phyloP scores from a whole-genome alignment of 2,888 invertebrate species.

The Polyommatus icarus region DNA sequence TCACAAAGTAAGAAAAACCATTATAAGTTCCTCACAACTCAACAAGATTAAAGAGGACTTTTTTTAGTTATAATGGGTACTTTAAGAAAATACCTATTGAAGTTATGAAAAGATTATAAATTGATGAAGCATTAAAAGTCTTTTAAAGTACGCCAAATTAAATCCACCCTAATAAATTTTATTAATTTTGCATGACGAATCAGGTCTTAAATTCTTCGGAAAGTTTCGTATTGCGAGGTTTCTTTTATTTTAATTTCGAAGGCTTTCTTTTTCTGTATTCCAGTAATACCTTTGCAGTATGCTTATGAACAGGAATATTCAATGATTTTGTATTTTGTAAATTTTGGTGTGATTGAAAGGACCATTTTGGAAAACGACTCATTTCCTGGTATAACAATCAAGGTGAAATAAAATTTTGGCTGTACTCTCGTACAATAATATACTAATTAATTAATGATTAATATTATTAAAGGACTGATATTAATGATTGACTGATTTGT shows the following conservation, averaged over 20 bases:
- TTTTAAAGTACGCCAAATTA: constrained; percentile 20
- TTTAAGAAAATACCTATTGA: background rate
- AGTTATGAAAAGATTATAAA: constrained; percentile 2
- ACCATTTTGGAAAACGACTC: background rate
- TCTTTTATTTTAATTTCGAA: constrained; percentile 19
- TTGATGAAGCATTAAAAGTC: constrained; percentile 22
- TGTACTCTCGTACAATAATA: background rate
- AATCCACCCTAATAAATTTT: constrained; percentile 27
- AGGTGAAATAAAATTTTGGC: background rate
- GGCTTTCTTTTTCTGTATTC: constrained; percentile 15
- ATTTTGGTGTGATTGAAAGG: background rate
- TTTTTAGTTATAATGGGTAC: constrained; percentile 19
- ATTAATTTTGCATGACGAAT: constrained; percentile 18
- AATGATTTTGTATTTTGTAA: background rate
- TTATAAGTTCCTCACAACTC: constrained; percentile 5
- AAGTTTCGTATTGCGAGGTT: constrained; percentile 12
- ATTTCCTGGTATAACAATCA: background rate
- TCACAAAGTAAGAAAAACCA: background rate
- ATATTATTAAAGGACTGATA: too few species aligned
- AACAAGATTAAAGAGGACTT: background rate
- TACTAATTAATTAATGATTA: background rate
- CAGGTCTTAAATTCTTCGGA: constrained; percentile 2
- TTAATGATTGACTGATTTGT: too few species aligned
- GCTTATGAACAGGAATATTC: background rate
- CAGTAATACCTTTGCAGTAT: background rate